Conservation (phyloP, 37 sponge, comb jelly and placozoan genomes). For the Cladorhizidae sp. region DNA sequence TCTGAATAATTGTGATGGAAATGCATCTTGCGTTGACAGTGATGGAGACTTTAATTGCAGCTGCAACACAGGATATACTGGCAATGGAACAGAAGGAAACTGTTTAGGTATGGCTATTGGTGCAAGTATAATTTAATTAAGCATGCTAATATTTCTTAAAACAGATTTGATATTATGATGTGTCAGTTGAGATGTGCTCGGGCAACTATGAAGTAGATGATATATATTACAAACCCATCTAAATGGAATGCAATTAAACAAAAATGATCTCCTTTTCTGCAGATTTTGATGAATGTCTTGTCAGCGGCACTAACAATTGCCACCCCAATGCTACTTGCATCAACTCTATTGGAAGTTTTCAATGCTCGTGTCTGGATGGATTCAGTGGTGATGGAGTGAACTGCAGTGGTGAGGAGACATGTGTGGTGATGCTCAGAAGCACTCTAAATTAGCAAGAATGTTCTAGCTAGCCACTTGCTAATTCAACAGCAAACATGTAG, state of each 20-base stretch:
- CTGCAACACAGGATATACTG: conserved; percentile 43
- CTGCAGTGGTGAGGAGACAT: conserved; percentile 27
- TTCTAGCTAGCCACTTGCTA: too few relatives aligned
- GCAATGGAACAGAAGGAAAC: conserved; percentile 1
- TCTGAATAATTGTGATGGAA: conserved; percentile 16
- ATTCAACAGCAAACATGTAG: too few relatives aligned
- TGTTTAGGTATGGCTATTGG: not conserved
- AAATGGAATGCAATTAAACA: too few relatives aligned
- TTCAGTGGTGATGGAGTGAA: conserved; percentile 35
- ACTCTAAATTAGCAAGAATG: too few relatives aligned
- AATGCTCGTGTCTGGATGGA: conserved; percentile 38
- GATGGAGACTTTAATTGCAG: conserved; percentile 46
- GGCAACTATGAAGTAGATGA: too few relatives aligned
- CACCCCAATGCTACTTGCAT: conserved; percentile 19
- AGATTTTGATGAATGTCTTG: conserved; percentile 38
- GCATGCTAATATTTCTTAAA: too few relatives aligned
- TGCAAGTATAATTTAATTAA: too few relatives aligned
- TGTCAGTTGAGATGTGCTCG: too few relatives aligned
- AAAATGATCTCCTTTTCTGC: not conserved
- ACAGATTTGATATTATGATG: too few relatives aligned
- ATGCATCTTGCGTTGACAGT: conserved; percentile 42
- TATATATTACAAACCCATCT: too few relatives aligned
- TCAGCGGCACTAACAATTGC: not conserved
- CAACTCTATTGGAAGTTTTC: conserved; percentile 45
- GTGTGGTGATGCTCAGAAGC: not conserved